Conservation (phyloP, 2,797 vertebrate genomes). For the Otus scops region DNA sequence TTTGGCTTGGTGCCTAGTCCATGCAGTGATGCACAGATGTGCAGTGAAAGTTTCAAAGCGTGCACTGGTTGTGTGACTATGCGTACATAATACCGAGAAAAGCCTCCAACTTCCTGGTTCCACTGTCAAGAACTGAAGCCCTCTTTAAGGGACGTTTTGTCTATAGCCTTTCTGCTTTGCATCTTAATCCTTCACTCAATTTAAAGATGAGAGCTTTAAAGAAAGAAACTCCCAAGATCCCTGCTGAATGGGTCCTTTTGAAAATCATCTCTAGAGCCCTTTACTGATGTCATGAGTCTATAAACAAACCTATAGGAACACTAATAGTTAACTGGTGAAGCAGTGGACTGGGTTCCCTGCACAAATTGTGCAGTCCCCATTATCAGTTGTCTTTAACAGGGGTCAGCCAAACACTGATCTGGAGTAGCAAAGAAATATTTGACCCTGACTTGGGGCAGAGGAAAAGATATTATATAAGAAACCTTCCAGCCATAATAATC, state of each 20-base stretch:
- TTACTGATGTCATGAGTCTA: not conserved
- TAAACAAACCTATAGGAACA: not conserved
- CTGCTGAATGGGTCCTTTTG: not conserved
- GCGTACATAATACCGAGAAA: constrained; percentile 44
- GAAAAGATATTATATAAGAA: constrained; percentile 30
- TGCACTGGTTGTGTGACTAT: constrained; percentile 47
- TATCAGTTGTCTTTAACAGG: constrained; percentile 6
- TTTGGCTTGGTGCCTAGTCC: constrained; percentile 63
- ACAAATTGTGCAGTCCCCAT: not conserved
- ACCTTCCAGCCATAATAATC: not conserved
- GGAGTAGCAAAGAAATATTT: constrained; percentile 35
- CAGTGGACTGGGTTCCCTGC: not conserved
- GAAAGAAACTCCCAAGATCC: not conserved
- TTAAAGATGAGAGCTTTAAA: not conserved
- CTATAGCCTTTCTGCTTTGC: not conserved
- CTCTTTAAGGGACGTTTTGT: not conserved
- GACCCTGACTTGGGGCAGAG: constrained; percentile 1
- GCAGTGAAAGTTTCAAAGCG: constrained; percentile 73
- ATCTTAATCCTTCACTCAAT: not conserved
- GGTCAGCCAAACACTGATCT: not conserved
- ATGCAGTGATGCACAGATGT: constrained; percentile 75
- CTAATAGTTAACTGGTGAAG: constrained; percentile 6
- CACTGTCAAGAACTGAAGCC: constrained; percentile 41
- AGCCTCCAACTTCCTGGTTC: constrained; percentile 27
- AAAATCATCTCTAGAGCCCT: not conserved